phyloP scores from a whole-genome alignment of 2,113 vertebrate genomes.

The Pseudorectes ferrugineus region DNA sequence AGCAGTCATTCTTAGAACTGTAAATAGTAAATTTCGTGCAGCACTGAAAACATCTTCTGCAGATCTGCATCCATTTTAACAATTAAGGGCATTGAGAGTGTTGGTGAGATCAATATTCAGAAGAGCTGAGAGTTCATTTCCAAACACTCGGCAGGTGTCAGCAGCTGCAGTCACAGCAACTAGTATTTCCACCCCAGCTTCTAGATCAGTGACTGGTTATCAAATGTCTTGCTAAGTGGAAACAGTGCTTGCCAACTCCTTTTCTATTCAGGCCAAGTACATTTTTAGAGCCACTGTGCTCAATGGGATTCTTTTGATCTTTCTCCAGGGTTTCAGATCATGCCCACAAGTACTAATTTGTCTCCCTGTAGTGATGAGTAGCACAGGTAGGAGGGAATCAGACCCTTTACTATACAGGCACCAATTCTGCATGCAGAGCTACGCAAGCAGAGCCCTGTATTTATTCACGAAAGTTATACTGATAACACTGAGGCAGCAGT shows the following conservation, averaged over 20 bases:
- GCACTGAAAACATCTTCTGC: background rate
- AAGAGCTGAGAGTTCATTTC: background rate
- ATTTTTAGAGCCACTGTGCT: background rate
- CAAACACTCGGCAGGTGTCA: background rate
- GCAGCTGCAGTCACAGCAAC: background rate
- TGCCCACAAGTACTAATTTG: background rate
- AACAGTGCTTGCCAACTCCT: background rate
- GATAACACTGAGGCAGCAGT: background rate
- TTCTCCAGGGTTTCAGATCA: background rate
- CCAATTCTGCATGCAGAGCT: background rate
- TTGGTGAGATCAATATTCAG: background rate
- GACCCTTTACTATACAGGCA: background rate
- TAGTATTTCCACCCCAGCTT: background rate
- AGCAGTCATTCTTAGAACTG: background rate
- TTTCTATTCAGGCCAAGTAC: background rate
- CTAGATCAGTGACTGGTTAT: background rate
- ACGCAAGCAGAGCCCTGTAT: rapidly evolving
- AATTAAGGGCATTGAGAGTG: background rate
- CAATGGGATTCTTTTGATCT: background rate
- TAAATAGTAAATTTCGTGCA: background rate
- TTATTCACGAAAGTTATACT: background rate
- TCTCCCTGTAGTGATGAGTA: background rate
- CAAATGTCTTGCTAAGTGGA: background rate
- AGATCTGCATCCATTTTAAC: background rate
- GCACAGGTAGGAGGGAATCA: background rate